Evolutionary conservation across 35 echinoderm and acorn worm species (phyloP), one percentile per base, ranked within the genome.

Genomic region (Ophiothrix spiculata): DNA sequence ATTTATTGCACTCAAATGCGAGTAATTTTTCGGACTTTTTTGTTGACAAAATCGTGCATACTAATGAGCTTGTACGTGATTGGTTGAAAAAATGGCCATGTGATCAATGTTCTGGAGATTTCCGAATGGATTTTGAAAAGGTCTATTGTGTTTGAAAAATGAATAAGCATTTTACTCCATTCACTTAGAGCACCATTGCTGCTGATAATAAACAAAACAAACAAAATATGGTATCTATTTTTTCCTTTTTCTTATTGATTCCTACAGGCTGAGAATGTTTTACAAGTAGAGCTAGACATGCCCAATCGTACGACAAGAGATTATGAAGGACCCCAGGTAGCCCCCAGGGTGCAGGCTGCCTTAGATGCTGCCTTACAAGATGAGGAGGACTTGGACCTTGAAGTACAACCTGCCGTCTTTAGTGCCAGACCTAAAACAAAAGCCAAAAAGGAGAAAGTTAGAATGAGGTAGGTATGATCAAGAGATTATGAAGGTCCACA

Each of bases 301-400:
- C 96, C 96, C 0, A 99, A 99, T 74, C 80, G 96, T 31, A 99
- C 96, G 1, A 99, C 96, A 1, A 42, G 96, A 23, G 96, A 99
- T 75, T 99, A 99, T 75, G 96, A 99, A 56, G 96, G 96, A 32
- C 96, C 96, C 0, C 82, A 89, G 0, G 96, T 99, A 36, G 96
- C 96, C 32, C 96, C 96, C 14, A 81, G 96, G 84, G 96, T 99
- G 0, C 96, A 99, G 74, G 96, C 96, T 38, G 96, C 96, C 4
- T 78, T 99, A 23, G 96, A 99, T 76, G 96, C 96, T 74, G 96
- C 96, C 1, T 76, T 99, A 17, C 92, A 99, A 74, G 96, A 99
- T 84, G 96, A 99, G 76, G 96, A 99, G 8, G 96, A 99, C 76
- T 75, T 99, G 31, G 96, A 99, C 81, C 81, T 99, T 38, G 96